Evolutionary conservation across 2,888 invertebrate species (phyloP).

Genomic region (Orchesellides sinensis): DNA sequence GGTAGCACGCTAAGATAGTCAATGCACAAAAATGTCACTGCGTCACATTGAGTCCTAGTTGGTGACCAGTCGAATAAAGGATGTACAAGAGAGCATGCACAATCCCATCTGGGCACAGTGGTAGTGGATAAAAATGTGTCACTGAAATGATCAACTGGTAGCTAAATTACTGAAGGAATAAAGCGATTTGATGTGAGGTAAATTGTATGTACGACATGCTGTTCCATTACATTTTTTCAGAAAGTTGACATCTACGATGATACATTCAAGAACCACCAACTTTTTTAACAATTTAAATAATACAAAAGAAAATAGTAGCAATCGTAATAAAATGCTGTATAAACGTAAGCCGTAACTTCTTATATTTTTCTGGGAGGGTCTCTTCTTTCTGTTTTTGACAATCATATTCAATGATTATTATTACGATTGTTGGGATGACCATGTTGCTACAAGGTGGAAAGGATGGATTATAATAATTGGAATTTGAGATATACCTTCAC

Average conservation of each 20-base stretch:
- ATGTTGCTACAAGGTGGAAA: conserved; percentile 38
- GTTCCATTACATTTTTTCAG: conserved; percentile 19
- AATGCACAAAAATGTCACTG: conserved; percentile 36
- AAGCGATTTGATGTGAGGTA: conserved; percentile 28
- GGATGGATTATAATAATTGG: conserved; percentile 39
- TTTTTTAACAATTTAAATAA: background rate
- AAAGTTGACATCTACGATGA: conserved; percentile 19
- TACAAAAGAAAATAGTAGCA: conserved; percentile 7
- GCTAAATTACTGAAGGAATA: conserved; percentile 36
- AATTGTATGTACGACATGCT: conserved; percentile 6
- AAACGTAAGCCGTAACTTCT: background rate
- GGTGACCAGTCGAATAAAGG: conserved; percentile 18
- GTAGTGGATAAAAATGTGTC: conserved; percentile 28
- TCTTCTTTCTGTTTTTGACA: conserved; percentile 24
- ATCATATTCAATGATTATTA: conserved; percentile 55
- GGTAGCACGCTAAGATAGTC: background rate
- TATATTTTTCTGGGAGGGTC: conserved; percentile 48
- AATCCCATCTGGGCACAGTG: background rate
- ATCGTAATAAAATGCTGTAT: background rate
- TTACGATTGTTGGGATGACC: conserved; percentile 53
- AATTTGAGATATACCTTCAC: no score
- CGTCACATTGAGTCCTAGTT: conserved; percentile 21
- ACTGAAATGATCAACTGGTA: conserved; percentile 56
- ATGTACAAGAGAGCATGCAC: background rate
- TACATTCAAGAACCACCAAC: conserved; percentile 7